Percentiles rank a stretch among this genome's conserved stretches.
Evolutionary conservation across 2,888 invertebrate genomes (phyloP).

Genomic region (Caenorhabditis sulstoni): DNA sequence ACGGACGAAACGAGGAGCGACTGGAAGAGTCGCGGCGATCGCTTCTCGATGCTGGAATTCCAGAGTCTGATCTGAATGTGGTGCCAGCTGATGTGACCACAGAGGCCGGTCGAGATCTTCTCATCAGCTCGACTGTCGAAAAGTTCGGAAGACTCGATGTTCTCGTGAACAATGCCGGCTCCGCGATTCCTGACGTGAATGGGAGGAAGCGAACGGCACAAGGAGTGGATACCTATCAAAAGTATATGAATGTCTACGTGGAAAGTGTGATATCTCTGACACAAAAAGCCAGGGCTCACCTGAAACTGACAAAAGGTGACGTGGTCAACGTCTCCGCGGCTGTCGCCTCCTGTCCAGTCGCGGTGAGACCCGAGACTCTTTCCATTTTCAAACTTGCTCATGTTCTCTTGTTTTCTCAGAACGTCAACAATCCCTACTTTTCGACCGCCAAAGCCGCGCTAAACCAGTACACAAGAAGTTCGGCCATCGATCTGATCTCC

Average conservation of each 20-base stretch:
- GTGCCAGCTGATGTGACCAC: slow-evolving; percentile 45
- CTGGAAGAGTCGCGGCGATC: slow-evolving; percentile 16
- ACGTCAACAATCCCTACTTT: slow-evolving; percentile 23
- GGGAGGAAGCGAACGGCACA: slow-evolving; percentile 33
- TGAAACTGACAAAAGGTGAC: slow-evolving; percentile 39
- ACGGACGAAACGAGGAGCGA: slow-evolving; percentile 36
- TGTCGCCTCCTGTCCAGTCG: too few species aligned
- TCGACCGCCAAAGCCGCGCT: slow-evolving; percentile 35
- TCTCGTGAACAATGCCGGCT: slow-evolving; percentile 8
- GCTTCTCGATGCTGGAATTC: slow-evolving; percentile 10
- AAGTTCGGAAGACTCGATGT: slow-evolving; percentile 47
- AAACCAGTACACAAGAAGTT: slow-evolving; percentile 31
- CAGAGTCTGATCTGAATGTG: too few species aligned
- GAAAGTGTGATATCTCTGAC: slow-evolving; percentile 55
- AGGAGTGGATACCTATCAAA: slow-evolving; percentile 51
- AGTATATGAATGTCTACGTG: slow-evolving; percentile 30
- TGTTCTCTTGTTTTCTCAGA: too few species aligned
- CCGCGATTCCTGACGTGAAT: slow-evolving; percentile 12
- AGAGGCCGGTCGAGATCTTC: slow-evolving; percentile 24
- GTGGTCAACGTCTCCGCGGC: slow-evolving; percentile 54
- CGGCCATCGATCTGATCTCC: slow-evolving; percentile 27
- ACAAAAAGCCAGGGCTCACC: slow-evolving; percentile 30
- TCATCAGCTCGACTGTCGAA: slow-evolving; percentile 47
- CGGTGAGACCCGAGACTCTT: too few species aligned
- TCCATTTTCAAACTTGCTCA: too few species aligned